phyloP scores from a whole-genome alignment of 1,140 invertebrate species.

The Palaemon carinicauda region DNA sequence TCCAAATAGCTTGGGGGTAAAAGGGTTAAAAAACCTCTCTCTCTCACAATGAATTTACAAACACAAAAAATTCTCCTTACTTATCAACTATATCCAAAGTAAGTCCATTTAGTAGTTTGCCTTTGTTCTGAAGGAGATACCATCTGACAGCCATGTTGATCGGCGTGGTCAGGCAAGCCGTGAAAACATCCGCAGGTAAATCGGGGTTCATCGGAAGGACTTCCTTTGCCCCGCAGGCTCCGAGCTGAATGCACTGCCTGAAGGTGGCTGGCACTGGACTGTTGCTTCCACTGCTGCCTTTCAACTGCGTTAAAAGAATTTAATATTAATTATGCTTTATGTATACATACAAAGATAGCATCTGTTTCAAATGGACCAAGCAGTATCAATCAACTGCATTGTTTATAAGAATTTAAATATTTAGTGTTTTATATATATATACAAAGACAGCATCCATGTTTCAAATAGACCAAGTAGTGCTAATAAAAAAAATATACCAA shows the following conservation, averaged over 20 bases:
- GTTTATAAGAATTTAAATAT: too few relatives aligned
- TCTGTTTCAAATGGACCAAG: too few relatives aligned
- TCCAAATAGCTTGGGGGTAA: too few relatives aligned
- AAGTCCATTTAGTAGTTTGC: constrained; percentile 45
- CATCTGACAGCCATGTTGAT: constrained; percentile 96
- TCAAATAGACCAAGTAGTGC: too few relatives aligned
- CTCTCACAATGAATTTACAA: too few relatives aligned
- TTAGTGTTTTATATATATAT: too few relatives aligned
- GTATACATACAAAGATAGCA: too few relatives aligned
- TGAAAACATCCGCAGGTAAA: constrained; percentile 98
- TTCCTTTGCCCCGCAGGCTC: constrained; percentile 90
- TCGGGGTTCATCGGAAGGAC: constrained; percentile 97
- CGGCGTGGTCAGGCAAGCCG: constrained; percentile 96
- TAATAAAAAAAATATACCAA: too few relatives aligned
- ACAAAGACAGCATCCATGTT: too few relatives aligned
- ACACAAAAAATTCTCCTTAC: too few relatives aligned
- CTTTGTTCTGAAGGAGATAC: constrained; percentile 66
- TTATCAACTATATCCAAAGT: constrained; percentile 56
- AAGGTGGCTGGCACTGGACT: constrained; percentile 36
- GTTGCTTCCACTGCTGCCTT: constrained; percentile 15
- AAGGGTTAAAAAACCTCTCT: too few relatives aligned
- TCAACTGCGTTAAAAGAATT: not conserved
- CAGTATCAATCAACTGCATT: too few relatives aligned
- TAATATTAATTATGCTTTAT: not conserved
- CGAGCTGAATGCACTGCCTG: constrained; percentile 87